Conservation (phyloP, 37 sponge, comb jelly and placozoan genomes). For the Amphimedon queenslandica region DNA sequence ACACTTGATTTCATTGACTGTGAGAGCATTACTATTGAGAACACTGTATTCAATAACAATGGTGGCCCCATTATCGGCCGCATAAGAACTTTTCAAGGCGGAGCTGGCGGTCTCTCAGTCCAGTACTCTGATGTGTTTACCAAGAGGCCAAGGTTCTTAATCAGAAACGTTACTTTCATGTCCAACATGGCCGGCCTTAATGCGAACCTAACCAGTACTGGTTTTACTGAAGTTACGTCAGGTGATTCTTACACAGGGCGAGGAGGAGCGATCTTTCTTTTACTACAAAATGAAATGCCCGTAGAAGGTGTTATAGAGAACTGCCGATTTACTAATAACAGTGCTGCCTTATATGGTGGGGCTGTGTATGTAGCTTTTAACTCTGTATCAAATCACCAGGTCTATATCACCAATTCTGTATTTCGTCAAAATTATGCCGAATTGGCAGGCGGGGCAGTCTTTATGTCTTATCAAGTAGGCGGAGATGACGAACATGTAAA, state of each 20-base stretch:
- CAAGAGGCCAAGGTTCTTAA: background rate
- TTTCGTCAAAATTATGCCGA: background rate
- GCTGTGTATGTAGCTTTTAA: conserved; percentile 3
- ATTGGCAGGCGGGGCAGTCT: background rate
- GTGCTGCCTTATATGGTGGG: background rate
- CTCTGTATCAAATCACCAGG: background rate
- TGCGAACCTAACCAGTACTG: background rate
- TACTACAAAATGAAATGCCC: background rate
- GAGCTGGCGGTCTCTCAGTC: conserved; percentile 37
- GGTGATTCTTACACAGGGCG: background rate
- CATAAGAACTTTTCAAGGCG: conserved; percentile 14
- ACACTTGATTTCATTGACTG: conserved; percentile 43
- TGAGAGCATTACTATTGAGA: conserved; percentile 4
- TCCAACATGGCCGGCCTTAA: background rate
- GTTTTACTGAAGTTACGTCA: background rate
- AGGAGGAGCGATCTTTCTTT: conserved; percentile 1
- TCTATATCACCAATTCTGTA: background rate
- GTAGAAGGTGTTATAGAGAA: background rate
- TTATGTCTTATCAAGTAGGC: background rate
- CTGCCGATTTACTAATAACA: conserved; percentile 1
- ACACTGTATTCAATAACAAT: conserved; percentile 24
- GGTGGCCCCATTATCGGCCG: background rate
- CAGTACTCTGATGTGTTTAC: background rate
- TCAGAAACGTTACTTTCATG: background rate
- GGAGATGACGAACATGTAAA: background rate